Conservation (phyloP, 2,797 vertebrate genomes). For the Chloroceryle amazona region DNA sequence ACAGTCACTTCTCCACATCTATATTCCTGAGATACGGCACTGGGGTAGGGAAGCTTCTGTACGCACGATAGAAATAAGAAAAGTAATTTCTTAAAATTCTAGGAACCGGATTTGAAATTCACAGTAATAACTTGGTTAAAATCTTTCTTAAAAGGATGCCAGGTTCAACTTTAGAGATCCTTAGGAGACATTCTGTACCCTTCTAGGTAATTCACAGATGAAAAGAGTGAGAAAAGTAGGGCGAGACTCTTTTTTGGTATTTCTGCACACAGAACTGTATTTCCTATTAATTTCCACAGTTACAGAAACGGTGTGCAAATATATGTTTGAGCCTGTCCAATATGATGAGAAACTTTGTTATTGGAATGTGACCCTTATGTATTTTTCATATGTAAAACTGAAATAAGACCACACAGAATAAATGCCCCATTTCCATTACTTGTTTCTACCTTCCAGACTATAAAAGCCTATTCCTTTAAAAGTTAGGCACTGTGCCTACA, state of each 20-base stretch:
- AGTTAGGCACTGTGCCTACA: not conserved
- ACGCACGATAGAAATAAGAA: not conserved
- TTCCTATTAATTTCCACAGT: not conserved
- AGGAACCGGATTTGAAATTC: not conserved
- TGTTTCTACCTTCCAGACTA: not conserved
- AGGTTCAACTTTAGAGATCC: not conserved
- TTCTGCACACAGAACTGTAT: not conserved
- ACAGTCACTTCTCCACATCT: not conserved
- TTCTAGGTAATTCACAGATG: not conserved
- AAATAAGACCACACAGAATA: not conserved
- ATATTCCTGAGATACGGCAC: not conserved
- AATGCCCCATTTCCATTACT: not conserved
- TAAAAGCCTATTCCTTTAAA: conserved; percentile 16
- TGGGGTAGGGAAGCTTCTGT: not conserved
- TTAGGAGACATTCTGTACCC: not conserved
- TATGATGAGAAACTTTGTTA: not conserved
- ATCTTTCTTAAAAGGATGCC: not conserved
- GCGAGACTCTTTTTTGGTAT: not conserved
- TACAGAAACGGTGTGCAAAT: not conserved
- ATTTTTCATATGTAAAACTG: not conserved
- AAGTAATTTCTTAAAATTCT: not conserved
- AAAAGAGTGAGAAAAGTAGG: not conserved
- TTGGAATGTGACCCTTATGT: not conserved
- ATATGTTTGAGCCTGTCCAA: not conserved
- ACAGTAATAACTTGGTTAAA: not conserved